phyloP scores from a whole-genome alignment of 2,113 vertebrate species.

The Struthidea cinerea region DNA sequence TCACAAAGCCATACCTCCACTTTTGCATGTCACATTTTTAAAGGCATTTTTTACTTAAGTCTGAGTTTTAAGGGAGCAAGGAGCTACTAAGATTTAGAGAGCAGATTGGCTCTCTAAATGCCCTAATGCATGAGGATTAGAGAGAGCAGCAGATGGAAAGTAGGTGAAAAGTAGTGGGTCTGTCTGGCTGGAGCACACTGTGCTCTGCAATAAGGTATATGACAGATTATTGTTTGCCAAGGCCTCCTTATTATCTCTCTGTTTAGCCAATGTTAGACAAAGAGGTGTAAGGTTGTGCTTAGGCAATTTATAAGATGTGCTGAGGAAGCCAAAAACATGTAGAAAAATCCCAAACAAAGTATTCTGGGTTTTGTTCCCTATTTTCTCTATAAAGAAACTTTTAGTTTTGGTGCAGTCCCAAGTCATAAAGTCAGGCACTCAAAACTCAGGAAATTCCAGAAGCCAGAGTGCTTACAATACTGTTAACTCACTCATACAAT shows the following conservation, averaged over 20 bases:
- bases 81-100: not conserved
- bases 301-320: not conserved
- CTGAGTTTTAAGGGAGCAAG: not conserved
- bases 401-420: not conserved
- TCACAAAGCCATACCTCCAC: not conserved
- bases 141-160: not conserved
- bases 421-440: conserved; percentile 11
- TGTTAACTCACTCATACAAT: not conserved
- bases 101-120: not conserved
- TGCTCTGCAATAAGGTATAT: not conserved
- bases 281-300: not conserved
- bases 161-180: not conserved
- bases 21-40: not conserved
- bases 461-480: not conserved
- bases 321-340: not conserved
- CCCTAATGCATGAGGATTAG: not conserved
- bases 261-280: not conserved
- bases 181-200: not conserved
- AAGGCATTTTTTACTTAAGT: not conserved
- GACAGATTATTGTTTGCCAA: not conserved
- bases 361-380: not conserved
- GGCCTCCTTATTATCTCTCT: not conserved
- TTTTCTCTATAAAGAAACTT: not conserved
- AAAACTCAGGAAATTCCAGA: conserved; percentile 40
- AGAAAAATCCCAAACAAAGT: not conserved